These are phyloP conservation scores for Romanogobio albipinnatus DNA, from an alignment of 2,113 vertebrate genomes.

Conservation along the genomic window DNA sequence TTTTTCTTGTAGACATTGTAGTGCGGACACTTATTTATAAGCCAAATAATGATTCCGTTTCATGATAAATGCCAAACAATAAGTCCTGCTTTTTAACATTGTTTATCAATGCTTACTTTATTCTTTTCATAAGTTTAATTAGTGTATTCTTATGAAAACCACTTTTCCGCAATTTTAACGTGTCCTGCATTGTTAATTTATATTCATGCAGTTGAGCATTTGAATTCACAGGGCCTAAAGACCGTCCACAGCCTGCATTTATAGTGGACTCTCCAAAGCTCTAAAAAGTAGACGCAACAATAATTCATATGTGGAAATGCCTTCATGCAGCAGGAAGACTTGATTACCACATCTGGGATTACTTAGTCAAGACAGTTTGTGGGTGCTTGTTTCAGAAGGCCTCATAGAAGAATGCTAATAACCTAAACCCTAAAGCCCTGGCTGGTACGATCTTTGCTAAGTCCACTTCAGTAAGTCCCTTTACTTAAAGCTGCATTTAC, in stretches of 20 bases:
- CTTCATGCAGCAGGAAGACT: neutral
- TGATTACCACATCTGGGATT: neutral
- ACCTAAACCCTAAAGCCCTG: neutral
- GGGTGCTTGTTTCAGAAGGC: neutral
- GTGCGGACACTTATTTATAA: constrained; percentile 34
- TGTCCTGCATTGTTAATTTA: neutral
- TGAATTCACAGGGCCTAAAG: neutral
- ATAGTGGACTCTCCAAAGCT: neutral
- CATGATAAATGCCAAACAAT: constrained; percentile 24
- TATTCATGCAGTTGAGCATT: neutral
- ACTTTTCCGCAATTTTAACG: neutral
- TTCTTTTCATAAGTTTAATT: neutral
- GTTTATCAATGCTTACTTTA: constrained; percentile 1
- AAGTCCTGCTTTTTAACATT: neutral
- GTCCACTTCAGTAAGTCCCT: neutral
- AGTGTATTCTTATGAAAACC: neutral
- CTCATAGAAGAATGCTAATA: neutral
- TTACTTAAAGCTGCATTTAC: constrained; percentile 58
- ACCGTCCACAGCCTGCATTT: neutral
- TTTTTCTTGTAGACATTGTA: constrained; percentile 13
- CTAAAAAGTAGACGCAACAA: neutral
- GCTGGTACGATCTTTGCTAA: neutral
- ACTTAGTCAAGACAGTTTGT: neutral
- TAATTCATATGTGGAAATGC: neutral
- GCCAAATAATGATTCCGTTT: constrained; percentile 37